These are phyloP conservation scores for Anguilla pacifica DNA, from an alignment of 2,797 vertebrate species.

Conservation along the genomic window DNA sequence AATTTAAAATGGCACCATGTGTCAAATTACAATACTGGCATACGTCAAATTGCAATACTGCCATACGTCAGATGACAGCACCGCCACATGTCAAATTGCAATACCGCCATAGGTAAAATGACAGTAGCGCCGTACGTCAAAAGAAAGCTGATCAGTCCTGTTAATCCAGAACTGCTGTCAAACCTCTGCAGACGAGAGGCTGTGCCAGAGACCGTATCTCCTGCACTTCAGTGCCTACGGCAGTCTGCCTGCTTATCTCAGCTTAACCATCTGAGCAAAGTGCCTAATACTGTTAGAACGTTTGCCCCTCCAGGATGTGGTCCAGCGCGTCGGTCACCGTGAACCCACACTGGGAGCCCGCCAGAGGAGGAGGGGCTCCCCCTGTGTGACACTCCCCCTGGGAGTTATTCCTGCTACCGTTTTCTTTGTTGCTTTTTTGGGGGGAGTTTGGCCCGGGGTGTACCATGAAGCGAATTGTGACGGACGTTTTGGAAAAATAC, in stretches of 20 bases:
- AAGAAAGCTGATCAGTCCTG: background rate
- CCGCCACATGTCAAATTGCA: too few relatives aligned
- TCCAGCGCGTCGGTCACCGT: background rate
- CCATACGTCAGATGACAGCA: too few relatives aligned
- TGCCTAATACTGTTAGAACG: background rate
- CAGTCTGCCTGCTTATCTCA: background rate
- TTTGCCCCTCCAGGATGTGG: background rate
- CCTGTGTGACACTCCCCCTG: too few relatives aligned
- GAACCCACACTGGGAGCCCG: too few relatives aligned
- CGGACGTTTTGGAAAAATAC: background rate
- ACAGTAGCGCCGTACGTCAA: background rate
- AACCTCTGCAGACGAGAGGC: background rate
- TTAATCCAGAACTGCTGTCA: background rate
- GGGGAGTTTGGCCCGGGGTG: background rate
- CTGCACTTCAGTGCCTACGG: background rate
- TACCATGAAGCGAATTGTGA: too few relatives aligned
- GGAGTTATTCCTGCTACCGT: background rate
- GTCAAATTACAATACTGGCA: background rate
- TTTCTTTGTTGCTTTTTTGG: background rate
- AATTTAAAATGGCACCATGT: background rate
- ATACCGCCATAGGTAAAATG: background rate
- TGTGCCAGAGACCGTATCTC: background rate
- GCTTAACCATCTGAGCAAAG: background rate
- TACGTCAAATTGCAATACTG: too few relatives aligned
- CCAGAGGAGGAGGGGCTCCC: too few relatives aligned